Evolutionary conservation across 2,797 vertebrate genomes (phyloP), one percentile per base, ranked within the genome.

Genomic region (Rhyacichthys aspro): DNA sequence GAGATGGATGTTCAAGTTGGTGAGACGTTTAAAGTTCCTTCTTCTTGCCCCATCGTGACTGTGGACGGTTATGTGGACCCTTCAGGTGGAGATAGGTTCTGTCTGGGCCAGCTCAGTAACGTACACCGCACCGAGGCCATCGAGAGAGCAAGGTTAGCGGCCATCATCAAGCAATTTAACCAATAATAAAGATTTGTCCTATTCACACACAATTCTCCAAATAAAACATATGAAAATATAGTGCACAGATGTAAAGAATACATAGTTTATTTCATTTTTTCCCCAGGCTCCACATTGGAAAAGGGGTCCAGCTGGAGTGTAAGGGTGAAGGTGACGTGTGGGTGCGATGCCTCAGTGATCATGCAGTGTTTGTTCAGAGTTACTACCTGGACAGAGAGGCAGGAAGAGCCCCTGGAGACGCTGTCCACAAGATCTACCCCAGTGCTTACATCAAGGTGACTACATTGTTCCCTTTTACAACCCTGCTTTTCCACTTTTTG

Each of bases 1-100:
- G 97, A 99, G 87, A 99, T 99, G 97, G 97, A 99, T 1, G 96
- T 99, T 59, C 97, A 99, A 76, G 97, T 98, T 5, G 97, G 97
- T 11, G 97, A 99, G 81, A 99, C 96, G 0, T 99, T 99, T 54
- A 98, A 98, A 81, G 97, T 99, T 59, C 97, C 95, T 10, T 97
- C 97, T 7, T 96, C 93, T 74, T 99, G 97, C 67, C 96, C 96
- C 0, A 79, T 97, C 8, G 97, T 99, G 62, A 99, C 97, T 0
- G 97, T 99, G 56, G 97, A 99, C 9, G 97, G 97, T 0, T 99
- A 99, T 0, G 97, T 99, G 82, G 97, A 98, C 84, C 97, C 97
- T 1, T 99, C 97, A 0, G 97, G 97, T 19, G 97, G 97, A 11
- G 96, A 98, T 70, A 94, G 97, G 1, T 99, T 99, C 84, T 99